A percentile compares a stretch with the other conserved stretches of the same genome.
phyloP scores from a whole-genome alignment of 2,113 vertebrate species.

The Alaudala cheleensis region DNA sequence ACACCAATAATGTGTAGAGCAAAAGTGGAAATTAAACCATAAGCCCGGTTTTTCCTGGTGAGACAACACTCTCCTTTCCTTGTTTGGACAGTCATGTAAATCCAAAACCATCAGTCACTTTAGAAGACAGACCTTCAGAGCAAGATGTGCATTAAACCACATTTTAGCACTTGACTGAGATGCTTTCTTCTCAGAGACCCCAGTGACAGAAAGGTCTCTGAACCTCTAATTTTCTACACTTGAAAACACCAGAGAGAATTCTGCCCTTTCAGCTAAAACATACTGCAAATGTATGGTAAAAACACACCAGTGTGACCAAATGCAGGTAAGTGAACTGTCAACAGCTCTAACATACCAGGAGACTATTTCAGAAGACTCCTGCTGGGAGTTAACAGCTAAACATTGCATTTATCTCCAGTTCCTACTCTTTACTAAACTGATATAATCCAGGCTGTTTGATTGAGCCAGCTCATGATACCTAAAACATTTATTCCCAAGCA shows the following conservation, averaged over 20 bases:
- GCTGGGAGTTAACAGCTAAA: neutral
- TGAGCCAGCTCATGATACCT: neutral
- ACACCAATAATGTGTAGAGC: accelerated
- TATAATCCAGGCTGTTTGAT: neutral
- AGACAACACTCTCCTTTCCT: neutral
- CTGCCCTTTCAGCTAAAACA: neutral
- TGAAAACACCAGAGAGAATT: neutral
- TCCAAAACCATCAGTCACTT: neutral
- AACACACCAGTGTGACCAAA: neutral
- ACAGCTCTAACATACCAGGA: neutral
- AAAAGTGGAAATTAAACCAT: neutral
- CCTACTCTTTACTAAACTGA: neutral
- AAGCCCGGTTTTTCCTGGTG: neutral
- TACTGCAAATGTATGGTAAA: neutral
- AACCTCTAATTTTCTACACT: neutral
- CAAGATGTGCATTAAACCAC: neutral
- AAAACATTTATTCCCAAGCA: neutral
- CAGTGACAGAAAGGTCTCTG: neutral
- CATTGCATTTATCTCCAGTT: neutral
- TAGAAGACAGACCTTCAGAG: neutral
- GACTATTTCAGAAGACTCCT: neutral
- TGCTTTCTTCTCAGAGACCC: neutral
- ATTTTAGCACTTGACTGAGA: neutral
- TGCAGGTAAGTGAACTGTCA: neutral
- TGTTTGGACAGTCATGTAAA: neutral